Evolutionary conservation across 1,140 invertebrate species (phyloP), one percentile per base, ranked within the genome.

Genomic region (Theocolax elegans): DNA sequence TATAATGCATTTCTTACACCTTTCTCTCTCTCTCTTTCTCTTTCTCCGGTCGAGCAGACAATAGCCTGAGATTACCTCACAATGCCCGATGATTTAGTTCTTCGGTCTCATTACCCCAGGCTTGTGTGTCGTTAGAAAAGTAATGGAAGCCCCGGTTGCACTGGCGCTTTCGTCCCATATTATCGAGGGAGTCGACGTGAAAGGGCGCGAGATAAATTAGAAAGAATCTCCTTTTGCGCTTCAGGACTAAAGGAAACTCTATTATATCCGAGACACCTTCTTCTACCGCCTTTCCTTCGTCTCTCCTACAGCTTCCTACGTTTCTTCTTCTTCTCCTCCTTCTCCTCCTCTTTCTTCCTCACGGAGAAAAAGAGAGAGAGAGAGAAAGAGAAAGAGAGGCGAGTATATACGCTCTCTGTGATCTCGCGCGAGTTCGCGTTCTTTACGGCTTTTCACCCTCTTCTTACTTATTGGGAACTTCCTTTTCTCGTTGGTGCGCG

Each of bases 71-170:
- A 83, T 83, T 83, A 81, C 77, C 77, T 77, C 78, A 83, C 81
- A 83, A 83, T 83, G 76, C 78, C 42, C 80, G 78, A 82, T 83
- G 81, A 83, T 83, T 83, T 81, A 83, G 79, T 81, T 59, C 79
- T 54, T 51, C 80, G 74, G 78, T 82, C 80, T 83, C 80, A 81
- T 83, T 83, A 82, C 78, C 79, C 75, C 76, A 77, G 79, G 78
- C 74, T 83, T 81, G 80, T 74, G 75, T 76, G 78, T 71, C 79
- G 79, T 83, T 82, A 83, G 81, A 82, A 83, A 82, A 83, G 80
- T 80, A 82, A 82, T 78, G 77, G 79, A 81, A 79, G 79, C 48
- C 71, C 49, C 67, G 23, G 8, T n/a, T 44, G 35, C 58, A 54
- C 49, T 60, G 49, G 58, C 51, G 64, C 51, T 65, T 31, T 54